Percentiles rank a stretch among this genome's conserved stretches.
These are phyloP conservation scores for Euphydryas editha DNA, from an alignment of 2,888 invertebrate genomes.

Conservation along the genomic window DNA sequence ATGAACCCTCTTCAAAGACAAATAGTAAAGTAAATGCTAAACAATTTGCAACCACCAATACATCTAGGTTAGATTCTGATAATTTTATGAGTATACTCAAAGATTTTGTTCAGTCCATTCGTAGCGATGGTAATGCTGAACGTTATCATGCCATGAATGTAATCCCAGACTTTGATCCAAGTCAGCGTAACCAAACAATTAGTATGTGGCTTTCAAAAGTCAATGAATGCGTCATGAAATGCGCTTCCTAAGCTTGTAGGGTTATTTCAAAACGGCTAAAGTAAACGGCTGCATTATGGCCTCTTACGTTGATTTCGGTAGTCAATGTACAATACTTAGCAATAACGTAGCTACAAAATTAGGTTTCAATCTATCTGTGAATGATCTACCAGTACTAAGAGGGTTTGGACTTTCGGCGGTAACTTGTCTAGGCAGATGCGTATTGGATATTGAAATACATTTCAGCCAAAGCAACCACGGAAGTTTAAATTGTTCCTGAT, in stretches of 20 bases:
- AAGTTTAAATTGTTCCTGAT: not conserved
- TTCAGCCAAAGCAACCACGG: not conserved
- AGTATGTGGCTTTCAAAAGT: constrained; percentile 1
- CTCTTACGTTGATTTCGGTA: not conserved
- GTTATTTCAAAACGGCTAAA: not conserved
- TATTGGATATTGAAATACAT: not conserved
- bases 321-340: not conserved
- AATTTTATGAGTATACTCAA: no score
- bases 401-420: not conserved
- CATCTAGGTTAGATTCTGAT: no score
- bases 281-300: not conserved
- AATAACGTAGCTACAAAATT: not conserved
- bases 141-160: not conserved
- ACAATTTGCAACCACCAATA: no score
- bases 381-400: not conserved
- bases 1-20: no score
- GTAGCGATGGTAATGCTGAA: not conserved
- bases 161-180: constrained; percentile 7
- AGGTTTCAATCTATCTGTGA: not conserved
- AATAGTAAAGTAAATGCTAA: no score
- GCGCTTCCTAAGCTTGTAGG: constrained; percentile 11
- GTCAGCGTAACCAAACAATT: not conserved
- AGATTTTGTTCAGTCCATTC: no score
- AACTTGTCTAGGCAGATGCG: not conserved
- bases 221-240: not conserved